These are phyloP conservation scores for Dasyurus viverrinus DNA, from an alignment of 2,113 vertebrate genomes.

Conservation along the genomic window DNA sequence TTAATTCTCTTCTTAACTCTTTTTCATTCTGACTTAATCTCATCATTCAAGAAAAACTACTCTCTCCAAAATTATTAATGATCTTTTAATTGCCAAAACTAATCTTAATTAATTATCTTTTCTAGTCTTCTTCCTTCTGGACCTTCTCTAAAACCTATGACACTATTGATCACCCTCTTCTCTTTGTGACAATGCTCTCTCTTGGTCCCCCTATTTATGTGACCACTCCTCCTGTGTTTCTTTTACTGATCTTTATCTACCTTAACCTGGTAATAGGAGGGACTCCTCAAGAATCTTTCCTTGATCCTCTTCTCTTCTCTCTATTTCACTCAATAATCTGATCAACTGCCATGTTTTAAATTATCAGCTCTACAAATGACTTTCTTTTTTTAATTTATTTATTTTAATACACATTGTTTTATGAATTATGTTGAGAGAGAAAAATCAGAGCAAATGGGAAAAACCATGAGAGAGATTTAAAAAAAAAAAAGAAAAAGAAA, in stretches of 20 bases:
- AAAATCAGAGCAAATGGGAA: too few species aligned
- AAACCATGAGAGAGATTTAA: too few species aligned
- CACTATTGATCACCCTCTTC: not conserved
- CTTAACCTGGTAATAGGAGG: not conserved
- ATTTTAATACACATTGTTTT: too few species aligned
- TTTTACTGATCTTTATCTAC: not conserved
- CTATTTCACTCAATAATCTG: not conserved
- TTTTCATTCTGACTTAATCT: not conserved
- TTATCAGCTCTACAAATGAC: not conserved
- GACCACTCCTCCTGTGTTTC: not conserved
- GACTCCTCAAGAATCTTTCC: not conserved
- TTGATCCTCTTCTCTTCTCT: not conserved
- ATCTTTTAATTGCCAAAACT: not conserved
- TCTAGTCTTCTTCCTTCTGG: not conserved
- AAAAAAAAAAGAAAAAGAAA: too few species aligned
- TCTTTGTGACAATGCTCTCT: not conserved
- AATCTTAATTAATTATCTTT: not conserved
- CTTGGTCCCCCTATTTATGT: not conserved
- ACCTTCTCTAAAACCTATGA: not conserved
- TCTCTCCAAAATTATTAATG: not conserved
- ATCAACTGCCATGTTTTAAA: not conserved
- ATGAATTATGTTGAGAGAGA: too few species aligned
- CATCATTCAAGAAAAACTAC: not conserved
- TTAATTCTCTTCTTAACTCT: not conserved
- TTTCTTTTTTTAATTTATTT: too few species aligned